Evolutionary conservation across 2,113 vertebrate genomes (phyloP).

Genomic region (Protobothrops mucrosquamatus): DNA sequence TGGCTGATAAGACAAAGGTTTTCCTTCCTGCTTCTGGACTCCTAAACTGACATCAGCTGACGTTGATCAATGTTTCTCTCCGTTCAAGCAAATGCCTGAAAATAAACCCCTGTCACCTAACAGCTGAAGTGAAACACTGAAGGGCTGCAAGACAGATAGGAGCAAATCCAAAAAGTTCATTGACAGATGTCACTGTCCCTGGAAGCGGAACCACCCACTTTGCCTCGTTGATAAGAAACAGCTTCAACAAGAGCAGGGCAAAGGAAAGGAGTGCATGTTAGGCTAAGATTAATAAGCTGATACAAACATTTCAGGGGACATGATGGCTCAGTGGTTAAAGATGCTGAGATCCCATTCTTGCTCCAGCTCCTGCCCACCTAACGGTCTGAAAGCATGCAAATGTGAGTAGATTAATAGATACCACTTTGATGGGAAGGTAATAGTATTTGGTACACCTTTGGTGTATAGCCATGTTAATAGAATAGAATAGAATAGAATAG

Average conservation of each 20-base stretch:
- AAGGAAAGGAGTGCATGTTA: not conserved
- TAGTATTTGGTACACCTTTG: not conserved
- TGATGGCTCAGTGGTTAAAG: not conserved
- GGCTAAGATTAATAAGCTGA: not conserved
- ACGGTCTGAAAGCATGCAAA: not conserved
- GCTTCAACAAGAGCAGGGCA: not conserved
- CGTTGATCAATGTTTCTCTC: slow-evolving; percentile 25
- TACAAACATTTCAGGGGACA: not conserved
- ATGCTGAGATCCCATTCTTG: not conserved
- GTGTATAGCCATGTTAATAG: not conserved
- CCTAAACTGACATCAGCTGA: not conserved
- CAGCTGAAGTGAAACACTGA: slow-evolving; percentile 23
- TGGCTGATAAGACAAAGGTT: not conserved
- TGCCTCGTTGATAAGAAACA: slow-evolving; percentile 16
- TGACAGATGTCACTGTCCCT: not conserved
- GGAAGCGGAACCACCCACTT: slow-evolving; percentile 12
- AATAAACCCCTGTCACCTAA: slow-evolving; percentile 29
- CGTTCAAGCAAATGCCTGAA: slow-evolving; percentile 22
- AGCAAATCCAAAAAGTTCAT: not conserved
- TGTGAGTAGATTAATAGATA: not conserved
- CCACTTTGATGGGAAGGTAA: not conserved
- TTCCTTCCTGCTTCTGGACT: not conserved
- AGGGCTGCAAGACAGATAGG: slow-evolving; percentile 23
- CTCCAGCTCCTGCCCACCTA: not conserved
- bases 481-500: too few species aligned